Base-by-base conservation (phyloP, 2,888 invertebrate genomes). In the Pelosia muscerda region DNA sequence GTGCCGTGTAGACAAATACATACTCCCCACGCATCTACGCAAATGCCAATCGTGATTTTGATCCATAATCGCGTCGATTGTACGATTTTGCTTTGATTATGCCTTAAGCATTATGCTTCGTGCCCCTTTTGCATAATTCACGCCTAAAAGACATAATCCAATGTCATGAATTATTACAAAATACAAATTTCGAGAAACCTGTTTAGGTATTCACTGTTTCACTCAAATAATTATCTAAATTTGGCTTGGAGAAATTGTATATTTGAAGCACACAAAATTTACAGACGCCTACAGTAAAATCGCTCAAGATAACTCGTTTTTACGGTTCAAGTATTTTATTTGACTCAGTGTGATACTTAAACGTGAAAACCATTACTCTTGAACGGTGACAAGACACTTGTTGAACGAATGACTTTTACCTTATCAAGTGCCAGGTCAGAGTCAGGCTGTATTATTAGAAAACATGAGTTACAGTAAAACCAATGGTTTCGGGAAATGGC, bases 341-440 rank as follows among this genome's bases (percentile, higher is more conserved):
- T 63, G 53, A 61, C n/a, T 42, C 49, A 28, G 28, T 53, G 34
- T 19, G 55, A 34, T 56, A 38, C 38, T 34, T 38, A 34, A 63
- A 63, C 42, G 63, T 56, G 25, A 38, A 38, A 38, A 56, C 23
- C 42, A 64, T 64, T 28, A 56, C 38, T 64, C 42, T 63, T 38
- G 34, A 31, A 31, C 25, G 9, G 15, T 26, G 38, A 55, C 38
- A 63, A 65, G 63, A 58, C 63, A 74, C 70, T 67, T 59, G 54
- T 77, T 68, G 8, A 55, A 8, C n/a, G 25, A 34, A 53, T 6
- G 19, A 38, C 38, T 55, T 63, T 56, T 38, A 56, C 63, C n/a
- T 56, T 56, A 63, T 63, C 55, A 56, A 56, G 63, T 22, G 63
- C 19, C 59, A 59, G 23, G 59, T 31, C 25, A 22, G 6, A 13